Percentiles rank a stretch among this genome's conserved stretches.
phyloP scores from a whole-genome alignment of 2,113 vertebrate genomes.

The Amazona vittata region DNA sequence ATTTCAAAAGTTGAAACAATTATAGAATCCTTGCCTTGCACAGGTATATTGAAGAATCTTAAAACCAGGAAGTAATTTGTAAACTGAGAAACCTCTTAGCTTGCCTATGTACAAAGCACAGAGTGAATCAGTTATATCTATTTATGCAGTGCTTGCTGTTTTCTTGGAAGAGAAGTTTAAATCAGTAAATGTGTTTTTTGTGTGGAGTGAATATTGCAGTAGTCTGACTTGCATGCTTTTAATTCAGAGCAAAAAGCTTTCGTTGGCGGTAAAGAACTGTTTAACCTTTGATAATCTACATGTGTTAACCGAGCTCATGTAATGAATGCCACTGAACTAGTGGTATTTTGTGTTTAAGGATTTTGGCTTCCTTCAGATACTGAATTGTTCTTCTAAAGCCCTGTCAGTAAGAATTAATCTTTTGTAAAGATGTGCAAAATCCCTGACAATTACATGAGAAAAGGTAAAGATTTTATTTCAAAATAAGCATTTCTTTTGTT shows the following conservation, averaged over 20 bases:
- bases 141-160: not conserved
- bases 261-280: not conserved
- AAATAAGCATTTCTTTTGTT: not conserved
- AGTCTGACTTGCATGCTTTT: not conserved
- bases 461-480: not conserved
- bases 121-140: not conserved
- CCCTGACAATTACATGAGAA: not conserved
- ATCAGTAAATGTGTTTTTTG: not conserved
- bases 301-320: not conserved
- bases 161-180: not conserved
- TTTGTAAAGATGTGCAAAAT: not conserved
- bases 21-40: not conserved
- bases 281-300: not conserved
- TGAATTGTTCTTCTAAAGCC: not conserved
- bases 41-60: not conserved
- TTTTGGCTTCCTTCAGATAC: not conserved
- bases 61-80: not conserved
- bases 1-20: not conserved
- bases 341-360: not conserved
- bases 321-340: not conserved
- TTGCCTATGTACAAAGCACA: not conserved
- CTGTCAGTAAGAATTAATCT: not conserved
- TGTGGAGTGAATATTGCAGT: not conserved
- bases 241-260: not conserved
- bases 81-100: not conserved